Evolutionary conservation across 2,888 invertebrate species (phyloP).

Genomic region (Cordilura impudica): DNA sequence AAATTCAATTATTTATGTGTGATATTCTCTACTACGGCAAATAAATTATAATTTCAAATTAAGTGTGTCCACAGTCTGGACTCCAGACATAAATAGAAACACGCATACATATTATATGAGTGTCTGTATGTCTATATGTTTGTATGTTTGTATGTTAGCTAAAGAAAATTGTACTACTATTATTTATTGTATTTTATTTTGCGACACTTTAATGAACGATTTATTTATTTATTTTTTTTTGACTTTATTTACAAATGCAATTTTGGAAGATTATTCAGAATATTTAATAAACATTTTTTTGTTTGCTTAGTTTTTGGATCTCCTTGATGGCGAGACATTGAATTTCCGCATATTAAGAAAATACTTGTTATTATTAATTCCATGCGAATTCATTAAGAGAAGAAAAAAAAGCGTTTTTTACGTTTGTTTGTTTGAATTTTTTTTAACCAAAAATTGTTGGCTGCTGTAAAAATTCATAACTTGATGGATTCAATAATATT

Average conservation of each 20-base stretch:
- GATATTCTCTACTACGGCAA: slow-evolving; percentile 10
- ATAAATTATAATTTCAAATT: slow-evolving; percentile 49
- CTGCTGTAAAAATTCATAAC: too few relatives aligned
- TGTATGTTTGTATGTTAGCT: too few relatives aligned
- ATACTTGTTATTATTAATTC: slow-evolving; percentile 27
- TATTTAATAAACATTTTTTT: slow-evolving; percentile 3
- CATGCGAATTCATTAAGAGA: slow-evolving; percentile 51
- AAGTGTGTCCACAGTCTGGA: too few relatives aligned
- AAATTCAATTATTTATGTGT: background rate
- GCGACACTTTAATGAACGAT: slow-evolving; percentile 20
- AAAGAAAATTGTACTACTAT: slow-evolving; percentile 33
- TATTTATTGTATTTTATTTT: slow-evolving; percentile 39
- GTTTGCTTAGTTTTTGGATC: background rate
- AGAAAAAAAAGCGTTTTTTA: too few relatives aligned
- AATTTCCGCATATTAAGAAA: slow-evolving; percentile 47
- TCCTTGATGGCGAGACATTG: slow-evolving; percentile 59
- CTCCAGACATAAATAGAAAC: too few relatives aligned
- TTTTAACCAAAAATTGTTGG: too few relatives aligned
- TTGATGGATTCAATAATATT: too few relatives aligned
- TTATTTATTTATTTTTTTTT: background rate
- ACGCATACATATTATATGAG: too few relatives aligned
- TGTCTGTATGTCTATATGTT: too few relatives aligned
- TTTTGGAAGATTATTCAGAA: slow-evolving; percentile 33
- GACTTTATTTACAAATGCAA: slow-evolving; percentile 48
- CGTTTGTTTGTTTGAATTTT: too few relatives aligned